Conservation (phyloP, 2,888 invertebrate genomes). For the Microchrysa polita region DNA sequence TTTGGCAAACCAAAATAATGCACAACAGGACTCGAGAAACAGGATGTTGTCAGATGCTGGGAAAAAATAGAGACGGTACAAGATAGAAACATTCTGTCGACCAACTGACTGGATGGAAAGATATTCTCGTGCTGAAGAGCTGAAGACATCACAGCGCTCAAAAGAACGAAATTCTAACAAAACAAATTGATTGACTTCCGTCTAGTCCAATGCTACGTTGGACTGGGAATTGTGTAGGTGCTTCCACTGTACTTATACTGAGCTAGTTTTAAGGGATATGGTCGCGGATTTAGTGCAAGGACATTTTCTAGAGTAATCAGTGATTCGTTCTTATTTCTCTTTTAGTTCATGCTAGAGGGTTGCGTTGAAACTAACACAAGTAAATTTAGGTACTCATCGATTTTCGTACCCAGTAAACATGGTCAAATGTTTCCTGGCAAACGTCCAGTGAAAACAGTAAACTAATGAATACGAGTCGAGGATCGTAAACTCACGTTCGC, state of each 20-base stretch:
- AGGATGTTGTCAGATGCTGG: too few relatives aligned
- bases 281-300: constrained; percentile 26
- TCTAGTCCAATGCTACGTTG: background rate
- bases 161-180: constrained; percentile 4
- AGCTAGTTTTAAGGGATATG: background rate
- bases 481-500: background rate
- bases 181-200: constrained; percentile 15
- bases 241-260: background rate
- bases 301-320: constrained; percentile 27
- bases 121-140: background rate
- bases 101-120: background rate
- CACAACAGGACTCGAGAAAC: background rate
- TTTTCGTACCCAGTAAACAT: constrained; percentile 33
- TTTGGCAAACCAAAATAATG: constrained; percentile 7
- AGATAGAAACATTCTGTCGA: background rate
- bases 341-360: background rate
- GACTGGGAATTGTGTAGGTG: background rate
- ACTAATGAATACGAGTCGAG: constrained; percentile 19
- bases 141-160: background rate
- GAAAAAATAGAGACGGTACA: background rate
- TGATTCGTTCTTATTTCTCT: constrained; percentile 5
- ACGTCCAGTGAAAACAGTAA: constrained; percentile 25
- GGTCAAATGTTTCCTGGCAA: constrained; percentile 37
- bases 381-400: constrained; percentile 33
- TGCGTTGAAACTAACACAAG: constrained; percentile 16